Conservation (phyloP, 2,113 vertebrate genomes). For the Thunnus maccoyii region DNA sequence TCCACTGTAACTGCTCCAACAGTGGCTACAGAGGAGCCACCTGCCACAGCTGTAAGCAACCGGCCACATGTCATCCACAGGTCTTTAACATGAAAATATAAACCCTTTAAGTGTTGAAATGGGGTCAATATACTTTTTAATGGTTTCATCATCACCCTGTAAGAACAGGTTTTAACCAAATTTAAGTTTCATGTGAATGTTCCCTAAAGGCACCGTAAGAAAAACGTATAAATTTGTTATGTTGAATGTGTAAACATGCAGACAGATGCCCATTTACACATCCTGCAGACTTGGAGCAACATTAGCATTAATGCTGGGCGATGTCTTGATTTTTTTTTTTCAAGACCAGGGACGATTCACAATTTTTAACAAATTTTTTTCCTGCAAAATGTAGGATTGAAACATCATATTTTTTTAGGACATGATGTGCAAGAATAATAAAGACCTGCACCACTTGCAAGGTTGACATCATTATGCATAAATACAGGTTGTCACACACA, state of each 20-base stretch:
- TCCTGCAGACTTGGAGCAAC: not conserved
- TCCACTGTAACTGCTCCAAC: slow-evolving; percentile 92
- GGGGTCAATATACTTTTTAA: not conserved
- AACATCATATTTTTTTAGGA: too few relatives aligned
- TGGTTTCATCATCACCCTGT: not conserved
- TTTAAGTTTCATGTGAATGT: not conserved
- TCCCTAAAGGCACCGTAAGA: not conserved
- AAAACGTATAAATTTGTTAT: too few relatives aligned
- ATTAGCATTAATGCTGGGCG: not conserved
- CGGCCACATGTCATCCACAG: not conserved
- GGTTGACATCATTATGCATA: too few relatives aligned
- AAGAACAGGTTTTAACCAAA: not conserved
- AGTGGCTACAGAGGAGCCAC: slow-evolving; percentile 94
- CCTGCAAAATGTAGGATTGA: too few relatives aligned
- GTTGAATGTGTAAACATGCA: too few relatives aligned
- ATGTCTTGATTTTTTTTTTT: not conserved
- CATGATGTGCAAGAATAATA: too few relatives aligned
- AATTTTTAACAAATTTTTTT: too few relatives aligned
- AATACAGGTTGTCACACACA: too few relatives aligned
- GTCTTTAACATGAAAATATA: slow-evolving; percentile 1
- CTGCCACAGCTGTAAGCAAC: slow-evolving; percentile 90
- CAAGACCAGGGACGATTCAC: too few relatives aligned
- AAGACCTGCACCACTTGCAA: too few relatives aligned
- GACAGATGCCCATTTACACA: not conserved
- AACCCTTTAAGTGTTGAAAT: not conserved